phyloP scores from a whole-genome alignment of 1,140 invertebrate genomes.

The Latrodectus geometricus region DNA sequence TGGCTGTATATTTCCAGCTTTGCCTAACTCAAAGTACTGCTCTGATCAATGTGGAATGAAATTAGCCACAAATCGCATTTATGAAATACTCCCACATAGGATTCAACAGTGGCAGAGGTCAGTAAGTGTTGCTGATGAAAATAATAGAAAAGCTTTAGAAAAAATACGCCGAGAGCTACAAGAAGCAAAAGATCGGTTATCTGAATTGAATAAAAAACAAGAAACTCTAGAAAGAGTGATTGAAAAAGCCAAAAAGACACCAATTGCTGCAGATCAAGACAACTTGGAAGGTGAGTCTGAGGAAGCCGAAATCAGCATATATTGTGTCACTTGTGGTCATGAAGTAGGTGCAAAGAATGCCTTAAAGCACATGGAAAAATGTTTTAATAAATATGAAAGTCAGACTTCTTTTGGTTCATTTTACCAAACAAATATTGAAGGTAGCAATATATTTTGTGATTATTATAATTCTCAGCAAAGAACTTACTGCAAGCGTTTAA shows the following conservation, averaged over 20 bases:
- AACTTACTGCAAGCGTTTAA: slow-evolving; percentile 95
- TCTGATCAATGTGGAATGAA: slow-evolving; percentile 92
- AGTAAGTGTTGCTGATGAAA: slow-evolving; percentile 87
- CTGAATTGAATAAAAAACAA: slow-evolving; percentile 82
- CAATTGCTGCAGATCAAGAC: slow-evolving; percentile 73
- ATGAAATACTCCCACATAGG: slow-evolving; percentile 85
- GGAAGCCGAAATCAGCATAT: slow-evolving; percentile 77
- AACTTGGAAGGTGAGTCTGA: slow-evolving; percentile 34
- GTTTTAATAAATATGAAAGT: slow-evolving; percentile 97
- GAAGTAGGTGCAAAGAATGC: slow-evolving; percentile 87
- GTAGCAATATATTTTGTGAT: slow-evolving; percentile 97
- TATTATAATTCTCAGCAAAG: slow-evolving; percentile 89
- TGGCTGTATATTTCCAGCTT: slow-evolving; percentile 82
- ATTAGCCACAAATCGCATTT: slow-evolving; percentile 80
- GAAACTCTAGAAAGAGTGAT: slow-evolving; percentile 85
- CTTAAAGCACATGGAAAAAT: slow-evolving; percentile 94
- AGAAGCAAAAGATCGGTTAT: slow-evolving; percentile 69
- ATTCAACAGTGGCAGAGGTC: slow-evolving; percentile 95
- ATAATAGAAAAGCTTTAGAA: slow-evolving; percentile 85
- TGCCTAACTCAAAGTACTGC: slow-evolving; percentile 93
- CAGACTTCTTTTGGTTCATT: slow-evolving; percentile 96
- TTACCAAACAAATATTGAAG: slow-evolving; percentile 93
- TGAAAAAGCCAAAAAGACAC: slow-evolving; percentile 78
- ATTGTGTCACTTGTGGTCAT: slow-evolving; percentile 96
- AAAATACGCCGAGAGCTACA: slow-evolving; percentile 81